Evolutionary conservation across 2,797 vertebrate genomes (phyloP).

Genomic region (Carcharodon carcharias): DNA sequence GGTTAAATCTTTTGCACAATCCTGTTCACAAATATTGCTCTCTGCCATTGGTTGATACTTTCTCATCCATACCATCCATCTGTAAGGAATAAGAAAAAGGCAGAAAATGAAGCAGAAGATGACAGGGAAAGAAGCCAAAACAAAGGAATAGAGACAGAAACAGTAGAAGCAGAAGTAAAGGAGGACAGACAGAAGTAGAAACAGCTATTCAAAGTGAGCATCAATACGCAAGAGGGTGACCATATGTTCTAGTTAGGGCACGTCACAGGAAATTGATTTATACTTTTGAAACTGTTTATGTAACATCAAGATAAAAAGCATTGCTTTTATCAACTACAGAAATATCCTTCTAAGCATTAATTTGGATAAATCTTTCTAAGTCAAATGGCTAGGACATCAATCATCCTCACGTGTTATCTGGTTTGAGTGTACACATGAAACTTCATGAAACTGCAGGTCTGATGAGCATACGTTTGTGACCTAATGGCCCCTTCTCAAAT

Average conservation of each 20-base stretch:
- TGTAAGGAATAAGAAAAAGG: neutral
- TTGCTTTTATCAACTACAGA: neutral
- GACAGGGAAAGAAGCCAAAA: neutral
- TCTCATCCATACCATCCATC: neutral
- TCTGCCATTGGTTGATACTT: neutral
- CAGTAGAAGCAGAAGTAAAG: neutral
- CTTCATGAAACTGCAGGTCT: neutral
- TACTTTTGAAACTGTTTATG: neutral
- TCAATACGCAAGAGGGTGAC: neutral
- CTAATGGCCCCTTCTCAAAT: neutral
- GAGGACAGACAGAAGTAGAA: neutral
- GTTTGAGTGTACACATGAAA: neutral
- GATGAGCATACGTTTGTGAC: neutral
- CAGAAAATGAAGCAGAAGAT: neutral
- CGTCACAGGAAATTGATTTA: neutral
- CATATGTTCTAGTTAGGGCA: neutral
- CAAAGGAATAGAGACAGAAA: neutral
- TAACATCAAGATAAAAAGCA: neutral
- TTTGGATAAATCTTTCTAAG: neutral
- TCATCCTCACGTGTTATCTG: neutral
- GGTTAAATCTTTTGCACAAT: neutral
- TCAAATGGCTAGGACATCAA: neutral
- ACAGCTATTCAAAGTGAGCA: neutral
- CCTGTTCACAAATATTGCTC: neutral
- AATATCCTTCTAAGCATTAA: neutral